These are phyloP conservation scores for Bombus waltoni DNA, from an alignment of 1,140 invertebrate genomes.

Conservation along the genomic window DNA sequence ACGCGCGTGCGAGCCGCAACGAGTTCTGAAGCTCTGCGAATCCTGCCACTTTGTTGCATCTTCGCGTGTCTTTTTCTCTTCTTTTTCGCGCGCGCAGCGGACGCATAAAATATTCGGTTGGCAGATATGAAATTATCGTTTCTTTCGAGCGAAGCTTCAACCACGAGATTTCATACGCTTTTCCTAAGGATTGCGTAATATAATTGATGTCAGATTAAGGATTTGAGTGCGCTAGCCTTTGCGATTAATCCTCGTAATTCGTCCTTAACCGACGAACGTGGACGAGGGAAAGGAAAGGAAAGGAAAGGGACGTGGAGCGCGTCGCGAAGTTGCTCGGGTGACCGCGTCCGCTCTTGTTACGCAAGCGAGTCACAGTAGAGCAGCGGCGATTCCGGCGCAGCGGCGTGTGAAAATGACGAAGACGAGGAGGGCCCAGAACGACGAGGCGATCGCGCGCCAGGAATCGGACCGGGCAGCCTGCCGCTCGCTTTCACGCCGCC, in stretches of 20 bases:
- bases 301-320: constrained; percentile 43
- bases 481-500: constrained; percentile 67
- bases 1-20: background rate
- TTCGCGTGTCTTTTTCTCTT: background rate
- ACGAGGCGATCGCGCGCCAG: constrained; percentile 17
- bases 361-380: constrained; percentile 60
- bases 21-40: background rate
- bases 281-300: constrained; percentile 24
- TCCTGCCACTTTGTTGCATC: background rate
- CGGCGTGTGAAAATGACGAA: constrained; percentile 74
- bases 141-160: background rate
- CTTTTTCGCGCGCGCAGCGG: background rate
- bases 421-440: constrained; percentile 47
- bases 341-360: constrained; percentile 64
- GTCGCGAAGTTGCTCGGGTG: constrained; percentile 60
- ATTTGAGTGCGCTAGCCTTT: too few relatives aligned
- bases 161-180: too few relatives aligned
- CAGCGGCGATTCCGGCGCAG: constrained; percentile 63
- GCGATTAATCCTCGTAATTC: background rate
- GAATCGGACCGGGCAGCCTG: constrained; percentile 44
- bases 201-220: background rate
- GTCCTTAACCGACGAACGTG: background rate
- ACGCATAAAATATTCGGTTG: background rate
- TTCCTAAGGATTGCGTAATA: too few relatives aligned
- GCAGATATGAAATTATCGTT: background rate